Evolutionary conservation across 2,888 invertebrate genomes (phyloP).

Genomic region (Mechanitis mazaeus): DNA sequence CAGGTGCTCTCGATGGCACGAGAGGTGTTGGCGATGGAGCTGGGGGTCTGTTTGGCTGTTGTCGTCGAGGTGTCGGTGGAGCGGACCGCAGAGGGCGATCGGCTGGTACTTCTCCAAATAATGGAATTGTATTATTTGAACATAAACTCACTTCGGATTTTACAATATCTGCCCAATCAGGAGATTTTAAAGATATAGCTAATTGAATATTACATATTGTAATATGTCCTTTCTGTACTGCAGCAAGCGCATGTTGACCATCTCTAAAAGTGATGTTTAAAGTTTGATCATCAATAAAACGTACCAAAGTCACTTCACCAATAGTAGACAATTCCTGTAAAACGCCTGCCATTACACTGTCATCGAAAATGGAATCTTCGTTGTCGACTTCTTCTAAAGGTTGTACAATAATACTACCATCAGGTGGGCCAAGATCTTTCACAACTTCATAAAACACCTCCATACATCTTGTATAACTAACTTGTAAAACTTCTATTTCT

Average conservation of each 20-base stretch:
- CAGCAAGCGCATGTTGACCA: constrained; percentile 90
- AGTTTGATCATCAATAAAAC: constrained; percentile 88
- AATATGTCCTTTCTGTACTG: constrained; percentile 75
- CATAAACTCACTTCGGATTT: constrained; percentile 90
- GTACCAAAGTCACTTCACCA: constrained; percentile 92
- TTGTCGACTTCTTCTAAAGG: constrained; percentile 55
- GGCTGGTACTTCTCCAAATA: constrained; percentile 72
- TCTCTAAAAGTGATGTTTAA: constrained; percentile 96
- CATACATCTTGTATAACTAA: constrained; percentile 86
- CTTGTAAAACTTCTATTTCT: constrained; percentile 89
- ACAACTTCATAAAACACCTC: constrained; percentile 90
- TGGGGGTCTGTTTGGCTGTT: constrained; percentile 78
- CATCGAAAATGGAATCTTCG: constrained; percentile 83
- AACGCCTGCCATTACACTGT: constrained; percentile 86
- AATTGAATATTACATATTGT: constrained; percentile 81
- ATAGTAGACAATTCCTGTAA: constrained; percentile 88
- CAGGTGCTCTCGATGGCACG: constrained; percentile 65
- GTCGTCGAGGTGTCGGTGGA: constrained; percentile 69
- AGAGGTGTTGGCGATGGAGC: constrained; percentile 75
- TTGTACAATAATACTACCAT: constrained; percentile 91
- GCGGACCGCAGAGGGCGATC: constrained; percentile 64
- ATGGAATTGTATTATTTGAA: constrained; percentile 88
- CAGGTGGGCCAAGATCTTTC: constrained; percentile 93
- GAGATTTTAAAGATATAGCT: constrained; percentile 85
- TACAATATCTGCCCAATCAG: constrained; percentile 89